phyloP scores from a whole-genome alignment of 2,113 vertebrate genomes.

The Spea multiplicata region DNA sequence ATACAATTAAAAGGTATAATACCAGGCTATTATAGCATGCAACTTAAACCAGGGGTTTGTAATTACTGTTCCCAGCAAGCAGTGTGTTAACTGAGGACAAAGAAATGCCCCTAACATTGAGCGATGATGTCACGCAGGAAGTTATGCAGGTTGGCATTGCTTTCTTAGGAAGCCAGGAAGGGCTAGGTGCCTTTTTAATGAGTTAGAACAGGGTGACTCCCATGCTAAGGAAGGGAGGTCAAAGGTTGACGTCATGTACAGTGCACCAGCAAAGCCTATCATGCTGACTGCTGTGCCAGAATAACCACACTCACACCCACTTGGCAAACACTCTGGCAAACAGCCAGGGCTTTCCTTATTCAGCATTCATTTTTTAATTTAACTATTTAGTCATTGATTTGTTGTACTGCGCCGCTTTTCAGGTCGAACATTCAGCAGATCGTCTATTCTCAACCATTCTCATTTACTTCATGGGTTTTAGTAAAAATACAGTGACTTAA shows the following conservation, averaged over 20 bases:
- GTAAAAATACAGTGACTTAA: too few relatives aligned
- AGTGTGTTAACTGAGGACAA: background rate
- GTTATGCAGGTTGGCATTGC: conserved; percentile 51
- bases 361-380: conserved; percentile 2
- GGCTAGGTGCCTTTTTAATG: conserved; percentile 49
- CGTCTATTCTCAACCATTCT: too few relatives aligned
- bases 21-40: too few relatives aligned
- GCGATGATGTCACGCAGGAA: conserved; percentile 44
- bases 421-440: too few relatives aligned
- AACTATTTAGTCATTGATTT: background rate
- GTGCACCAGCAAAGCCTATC: conserved; percentile 35
- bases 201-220: conserved; percentile 48
- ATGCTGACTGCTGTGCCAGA: conserved; percentile 19
- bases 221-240: conserved; percentile 41
- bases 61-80: background rate
- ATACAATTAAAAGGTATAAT: too few relatives aligned
- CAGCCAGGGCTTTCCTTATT: background rate
- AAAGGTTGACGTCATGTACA: conserved; percentile 47
- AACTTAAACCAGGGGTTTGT: background rate
- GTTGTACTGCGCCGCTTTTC: too few relatives aligned
- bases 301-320: background rate
- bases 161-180: conserved; percentile 38
- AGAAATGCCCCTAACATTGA: conserved; percentile 18
- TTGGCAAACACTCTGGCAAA: conserved; percentile 30
- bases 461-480: too few relatives aligned